phyloP scores from a whole-genome alignment of 2,113 vertebrate genomes.

The Gracilinanus agilis region DNA sequence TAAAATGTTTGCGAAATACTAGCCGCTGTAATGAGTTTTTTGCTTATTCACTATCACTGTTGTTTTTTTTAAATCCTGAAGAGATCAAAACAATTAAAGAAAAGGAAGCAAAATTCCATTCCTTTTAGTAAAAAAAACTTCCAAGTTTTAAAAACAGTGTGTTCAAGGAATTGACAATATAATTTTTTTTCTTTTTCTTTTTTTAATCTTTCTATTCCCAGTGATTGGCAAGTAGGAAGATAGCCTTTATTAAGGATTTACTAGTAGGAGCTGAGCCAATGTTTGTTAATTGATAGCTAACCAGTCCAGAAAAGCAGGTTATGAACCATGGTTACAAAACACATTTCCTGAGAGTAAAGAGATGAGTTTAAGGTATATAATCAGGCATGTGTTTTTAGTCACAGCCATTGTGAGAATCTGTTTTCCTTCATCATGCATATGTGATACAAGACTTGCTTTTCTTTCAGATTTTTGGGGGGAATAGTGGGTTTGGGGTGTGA shows the following conservation, averaged over 20 bases:
- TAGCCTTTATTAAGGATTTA: background rate
- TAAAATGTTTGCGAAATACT: rapidly evolving
- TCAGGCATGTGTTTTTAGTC: background rate
- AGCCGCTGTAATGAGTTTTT: too few relatives aligned
- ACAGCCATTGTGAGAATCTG: background rate
- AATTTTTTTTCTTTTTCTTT: background rate
- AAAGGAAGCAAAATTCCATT: background rate
- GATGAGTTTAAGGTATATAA: background rate
- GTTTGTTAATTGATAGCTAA: background rate
- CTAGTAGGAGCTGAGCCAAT: background rate
- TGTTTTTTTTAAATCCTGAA: background rate
- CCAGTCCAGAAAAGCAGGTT: background rate
- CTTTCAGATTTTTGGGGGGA: background rate
- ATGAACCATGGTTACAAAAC: background rate
- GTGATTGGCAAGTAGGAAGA: too few relatives aligned
- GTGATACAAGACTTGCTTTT: background rate
- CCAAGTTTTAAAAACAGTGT: background rate
- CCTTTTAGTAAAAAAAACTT: background rate
- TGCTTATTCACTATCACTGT: background rate
- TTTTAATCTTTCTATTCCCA: background rate
- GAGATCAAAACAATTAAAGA: background rate
- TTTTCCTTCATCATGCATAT: background rate
- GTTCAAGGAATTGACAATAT: background rate
- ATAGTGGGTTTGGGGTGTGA: background rate
- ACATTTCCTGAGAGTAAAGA: background rate